phyloP scores from a whole-genome alignment of 2,888 invertebrate species.

The Operophtera brumata region DNA sequence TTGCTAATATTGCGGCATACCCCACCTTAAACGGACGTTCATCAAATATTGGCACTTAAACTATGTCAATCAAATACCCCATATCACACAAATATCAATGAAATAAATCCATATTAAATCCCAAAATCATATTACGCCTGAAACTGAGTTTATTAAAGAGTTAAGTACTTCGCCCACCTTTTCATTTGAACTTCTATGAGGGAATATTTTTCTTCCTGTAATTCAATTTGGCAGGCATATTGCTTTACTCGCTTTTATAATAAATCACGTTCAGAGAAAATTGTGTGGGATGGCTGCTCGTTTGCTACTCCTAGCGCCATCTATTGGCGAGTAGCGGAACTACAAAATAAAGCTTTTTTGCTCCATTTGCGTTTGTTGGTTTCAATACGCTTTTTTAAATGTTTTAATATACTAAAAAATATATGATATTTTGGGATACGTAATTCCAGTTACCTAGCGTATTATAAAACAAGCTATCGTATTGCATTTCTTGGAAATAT shows the following conservation, averaged over 20 bases:
- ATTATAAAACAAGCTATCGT: no score
- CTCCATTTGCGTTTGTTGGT: background rate
- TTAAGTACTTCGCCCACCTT: background rate
- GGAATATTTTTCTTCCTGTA: slow-evolving; percentile 10
- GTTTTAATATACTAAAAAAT: no score
- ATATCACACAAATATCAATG: slow-evolving; percentile 11
- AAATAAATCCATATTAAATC: background rate
- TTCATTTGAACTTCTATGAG: slow-evolving; percentile 15
- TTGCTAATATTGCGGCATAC: no score
- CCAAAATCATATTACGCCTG: background rate
- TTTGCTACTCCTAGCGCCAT: slow-evolving; percentile 53
- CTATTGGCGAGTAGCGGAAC: slow-evolving; percentile 56
- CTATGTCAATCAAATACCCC: background rate
- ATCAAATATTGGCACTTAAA: background rate
- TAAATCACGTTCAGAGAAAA: slow-evolving; percentile 9
- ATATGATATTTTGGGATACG: no score
- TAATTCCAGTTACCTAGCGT: no score
- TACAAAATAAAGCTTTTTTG: slow-evolving; percentile 22
- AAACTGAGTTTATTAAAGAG: slow-evolving; percentile 2
- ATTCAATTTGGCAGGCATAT: slow-evolving; percentile 22
- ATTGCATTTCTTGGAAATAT: no score
- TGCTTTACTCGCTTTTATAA: slow-evolving; percentile 10
- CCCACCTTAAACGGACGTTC: background rate
- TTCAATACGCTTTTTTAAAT: no score
- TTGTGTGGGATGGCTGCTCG: background rate